Base-by-base conservation (phyloP, 2,888 invertebrate genomes). In the Drosophila seclusa region DNA sequence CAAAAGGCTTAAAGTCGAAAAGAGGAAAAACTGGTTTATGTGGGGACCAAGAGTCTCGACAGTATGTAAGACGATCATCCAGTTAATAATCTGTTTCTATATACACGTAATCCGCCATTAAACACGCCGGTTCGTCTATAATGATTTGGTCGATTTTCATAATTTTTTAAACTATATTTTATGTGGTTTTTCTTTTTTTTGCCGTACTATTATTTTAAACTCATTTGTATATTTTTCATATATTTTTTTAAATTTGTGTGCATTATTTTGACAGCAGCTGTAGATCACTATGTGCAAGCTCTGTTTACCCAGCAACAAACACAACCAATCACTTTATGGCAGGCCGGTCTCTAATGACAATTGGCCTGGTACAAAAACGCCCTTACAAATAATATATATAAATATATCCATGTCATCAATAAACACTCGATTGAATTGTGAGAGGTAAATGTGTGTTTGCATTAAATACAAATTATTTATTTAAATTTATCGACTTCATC, bases 301-400 rank as follows among this genome's bases (percentile, higher is more conserved):
- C 40, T 65, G 61, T 65, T 74, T 65, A 55, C 40, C 36, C 58
- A 62, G 36, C 49, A 65, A 59, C 24, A 52, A 27, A 48, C 18
- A 38, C 66, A 68, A 34, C 31, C 34, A 52, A 62, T 67, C 50
- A 49, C 24, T 57, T 60, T 34, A 27, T 52, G 34, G 54, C 57
- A 54, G 58, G 42, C 64, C 57, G 24, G 45, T 57, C 58, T 77
- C 63, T 53, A 58, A 75, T 75, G 70, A 75, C 76, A 65, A 42
- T 32, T 45, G 18, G 48, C 57, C 50, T 77, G 52, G 50, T 59
- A 36, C 10, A 16, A 13, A 62, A 59, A 61, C 61, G 61, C 76
- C 69, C 68, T 50, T 42, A 58, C 62, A 59, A 45, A 18, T 45
- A 45, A 45, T 24, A 45, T 4, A 21, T 24, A 45, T 24, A 24